Percentiles rank a stretch among this genome's conserved stretches.
Evolutionary conservation across 2,113 vertebrate genomes (phyloP).

Genomic region (pig (Sus scrofa)): T2T-Sscrofa CM000814.6:112102001-112102500

Average conservation of each 20-base stretch:
- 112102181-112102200: not conserved
- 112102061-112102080: not conserved
- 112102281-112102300: slow-evolving; percentile 72
- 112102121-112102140: not conserved
- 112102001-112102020: not conserved
- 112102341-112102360: not conserved
- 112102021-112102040: not conserved
- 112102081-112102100: not conserved
- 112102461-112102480: not conserved
- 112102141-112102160: not conserved
- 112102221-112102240: not conserved
- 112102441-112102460: not conserved
- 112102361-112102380: not conserved
- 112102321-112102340: not conserved
- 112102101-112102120: not conserved
- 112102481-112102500: not conserved
- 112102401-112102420: not conserved
- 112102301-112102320: slow-evolving; percentile 75
- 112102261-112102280: slow-evolving; percentile 36
- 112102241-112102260: slow-evolving; percentile 53
- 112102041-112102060: not conserved
- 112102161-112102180: not conserved
- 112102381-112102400: not conserved
- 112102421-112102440: slow-evolving; percentile 1
- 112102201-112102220: not conserved